These are phyloP conservation scores for Stichopus chloronotus DNA, from an alignment of 35 echinoderm and acorn worm species.

Conservation along the genomic window DNA sequence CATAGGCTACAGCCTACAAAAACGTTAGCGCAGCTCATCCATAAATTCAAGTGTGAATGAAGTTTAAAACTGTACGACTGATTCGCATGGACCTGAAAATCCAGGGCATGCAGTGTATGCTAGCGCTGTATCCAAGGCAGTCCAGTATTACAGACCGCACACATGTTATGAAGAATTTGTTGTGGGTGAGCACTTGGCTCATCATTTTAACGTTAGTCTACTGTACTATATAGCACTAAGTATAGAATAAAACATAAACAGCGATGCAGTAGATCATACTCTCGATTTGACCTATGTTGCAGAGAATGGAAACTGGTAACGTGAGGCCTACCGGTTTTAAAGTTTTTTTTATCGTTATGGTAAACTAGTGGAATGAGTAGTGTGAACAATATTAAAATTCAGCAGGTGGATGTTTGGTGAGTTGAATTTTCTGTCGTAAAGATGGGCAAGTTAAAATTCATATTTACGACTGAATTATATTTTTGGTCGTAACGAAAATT, in stretches of 20 bases:
- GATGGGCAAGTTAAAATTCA: no score
- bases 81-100: neutral
- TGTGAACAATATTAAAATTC: no score
- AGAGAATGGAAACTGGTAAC: conserved; percentile 18
- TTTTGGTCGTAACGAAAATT: conserved; percentile 7
- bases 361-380: conserved; percentile 11
- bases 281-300: neutral
- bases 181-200: neutral
- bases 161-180: neutral
- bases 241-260: conserved; percentile 11
- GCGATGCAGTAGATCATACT: neutral
- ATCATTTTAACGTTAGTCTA: neutral
- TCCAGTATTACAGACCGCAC: neutral
- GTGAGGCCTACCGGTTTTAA: neutral
- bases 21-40: no score
- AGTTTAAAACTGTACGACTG: no score
- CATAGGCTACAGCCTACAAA: no score
- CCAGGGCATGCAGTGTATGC: neutral
- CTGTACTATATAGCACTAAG: neutral
- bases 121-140: conserved; percentile 1
- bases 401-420: conserved; percentile 1
- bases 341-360: neutral
- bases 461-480: conserved; percentile 13
- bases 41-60: no score
- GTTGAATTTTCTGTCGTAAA: no score